Evolutionary conservation across 2,113 vertebrate species (phyloP), one percentile per base, ranked within the genome.

Genomic region (Ginglymostoma cirratum): DNA sequence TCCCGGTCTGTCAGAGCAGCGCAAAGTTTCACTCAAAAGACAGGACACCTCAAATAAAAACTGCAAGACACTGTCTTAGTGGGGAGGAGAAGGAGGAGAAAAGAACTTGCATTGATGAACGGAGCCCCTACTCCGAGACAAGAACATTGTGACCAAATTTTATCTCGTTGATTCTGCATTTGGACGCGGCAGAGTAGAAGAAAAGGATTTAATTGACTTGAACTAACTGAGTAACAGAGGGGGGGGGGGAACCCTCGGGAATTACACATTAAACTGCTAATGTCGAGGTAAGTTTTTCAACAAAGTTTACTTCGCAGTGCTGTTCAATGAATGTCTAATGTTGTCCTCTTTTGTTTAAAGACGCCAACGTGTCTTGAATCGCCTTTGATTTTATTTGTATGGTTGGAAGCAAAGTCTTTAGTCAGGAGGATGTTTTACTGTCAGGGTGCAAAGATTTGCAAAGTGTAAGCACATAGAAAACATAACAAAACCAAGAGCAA

Each of bases 281-380:
- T 93, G 89, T 93, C 15, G 89, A 93, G 89, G 89, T 93, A 93
- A 38, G 61, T 2, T 93, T 93, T 19, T 66, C 89, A 66, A 12
- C 2, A 38, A 66, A 5, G 10, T 23, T 34, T 65, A 38, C 61
- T 38, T 66, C 7, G 27, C 61, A 15, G 3, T n/a, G 1, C 30
- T n/a, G 27, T 17, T 19, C 52, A 34, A 14, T 30, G 17, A 2
- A 12, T 93, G 30, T 66, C 38, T 21, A 66, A 61, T 66, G 61
- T 21, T 38, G 23, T 30, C 2, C 15, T 21, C 65, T 65, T 34
- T 34, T 34, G 30, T 38, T 67, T n/a, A 7, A 90, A 90, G 34
- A 6, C 8, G 15, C 1, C 0, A 90, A 5, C 15, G 5, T n/a
- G n/a, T 19, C 15, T 38, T 15, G 17, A 21, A 72, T 72, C 70